Evolutionary conservation across 2,888 invertebrate genomes (phyloP), one percentile per base, ranked within the genome.

Genomic region (Andrena minutula): DNA sequence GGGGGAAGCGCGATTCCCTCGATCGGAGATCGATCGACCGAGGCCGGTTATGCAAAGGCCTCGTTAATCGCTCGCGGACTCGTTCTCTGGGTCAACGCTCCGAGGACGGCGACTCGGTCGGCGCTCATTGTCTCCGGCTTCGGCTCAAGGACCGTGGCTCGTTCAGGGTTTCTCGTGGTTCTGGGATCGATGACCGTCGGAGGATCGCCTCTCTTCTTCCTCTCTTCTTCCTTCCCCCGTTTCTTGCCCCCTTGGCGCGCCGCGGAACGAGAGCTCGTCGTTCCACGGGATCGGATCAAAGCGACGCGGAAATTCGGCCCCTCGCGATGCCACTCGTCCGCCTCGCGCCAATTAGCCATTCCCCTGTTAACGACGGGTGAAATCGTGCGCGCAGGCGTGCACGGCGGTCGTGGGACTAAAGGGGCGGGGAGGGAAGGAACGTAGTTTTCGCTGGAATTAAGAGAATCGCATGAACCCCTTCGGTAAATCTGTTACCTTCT

Each of bases 11-110:
- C 78, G 74, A 75, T 71, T 75, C 75, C 66, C 35, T 12, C 51
- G 68, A 86, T 82, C 75, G 82, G 56, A 47, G 79, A 74, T 78
- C 72, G 74, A 75, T 80, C 71, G 80, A 58, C 49, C 63, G 81
- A 77, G 84, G 88, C 79, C 86, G 79, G 84, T 87, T 87, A 86
- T 82, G 87, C 82, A 87, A 87, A 87, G 71, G 79, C 75, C 49
- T 80, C 76, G 84, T 87, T 87, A 85, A 87, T 85, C 86, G 79
- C 71, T 82, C 56, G 72, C 72, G 76, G 70, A 79, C 79, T 83
- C 82, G 83, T 73, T 88, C 87, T 87, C 83, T 88, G 88, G 88
- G 86, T 87, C 86, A 88, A 86, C 86, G 87, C 85, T 81, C 85
- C 79, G 87, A 86, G 86, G 85, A 84, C 83, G 71, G 70, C 76